phyloP scores from a whole-genome alignment of 2,888 invertebrate genomes.

The Stenodera caucasica region DNA sequence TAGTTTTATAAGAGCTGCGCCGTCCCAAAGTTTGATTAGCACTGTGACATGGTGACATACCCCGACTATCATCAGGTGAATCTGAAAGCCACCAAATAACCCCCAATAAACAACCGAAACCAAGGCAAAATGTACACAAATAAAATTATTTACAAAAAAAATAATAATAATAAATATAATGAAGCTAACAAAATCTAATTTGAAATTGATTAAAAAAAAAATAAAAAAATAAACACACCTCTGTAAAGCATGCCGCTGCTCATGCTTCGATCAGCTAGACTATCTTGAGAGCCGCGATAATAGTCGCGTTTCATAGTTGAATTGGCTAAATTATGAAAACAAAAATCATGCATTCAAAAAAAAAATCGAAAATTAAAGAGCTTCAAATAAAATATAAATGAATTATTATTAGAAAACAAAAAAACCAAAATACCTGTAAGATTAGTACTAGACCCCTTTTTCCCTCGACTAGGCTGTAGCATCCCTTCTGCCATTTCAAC shows the following conservation, averaged over 20 bases:
- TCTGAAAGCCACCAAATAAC: slow-evolving; percentile 56
- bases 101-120: slow-evolving; percentile 27
- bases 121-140: slow-evolving; percentile 24
- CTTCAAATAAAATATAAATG: slow-evolving; percentile 29
- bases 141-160: background rate
- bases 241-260: slow-evolving; percentile 65
- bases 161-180: background rate
- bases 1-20: slow-evolving; percentile 85
- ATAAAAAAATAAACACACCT: slow-evolving; percentile 61
- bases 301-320: slow-evolving; percentile 84
- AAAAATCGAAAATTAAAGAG: slow-evolving; percentile 26
- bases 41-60: slow-evolving; percentile 71
- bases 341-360: slow-evolving; percentile 38
- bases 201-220: background rate
- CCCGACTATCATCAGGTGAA: slow-evolving; percentile 76
- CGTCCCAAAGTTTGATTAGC: slow-evolving; percentile 70
- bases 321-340: slow-evolving; percentile 48
- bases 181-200: background rate
- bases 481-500: slow-evolving; percentile 78
- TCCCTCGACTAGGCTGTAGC: slow-evolving; percentile 70
- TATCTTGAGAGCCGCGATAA: slow-evolving; percentile 90
- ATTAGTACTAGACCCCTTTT: slow-evolving; percentile 81
- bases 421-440: slow-evolving; percentile 67
- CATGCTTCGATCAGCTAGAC: slow-evolving; percentile 72
- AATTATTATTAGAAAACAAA: slow-evolving; percentile 18